Evolutionary conservation across 2,888 invertebrate genomes (phyloP).

Genomic region (Ceratothoa steindachneri): DNA sequence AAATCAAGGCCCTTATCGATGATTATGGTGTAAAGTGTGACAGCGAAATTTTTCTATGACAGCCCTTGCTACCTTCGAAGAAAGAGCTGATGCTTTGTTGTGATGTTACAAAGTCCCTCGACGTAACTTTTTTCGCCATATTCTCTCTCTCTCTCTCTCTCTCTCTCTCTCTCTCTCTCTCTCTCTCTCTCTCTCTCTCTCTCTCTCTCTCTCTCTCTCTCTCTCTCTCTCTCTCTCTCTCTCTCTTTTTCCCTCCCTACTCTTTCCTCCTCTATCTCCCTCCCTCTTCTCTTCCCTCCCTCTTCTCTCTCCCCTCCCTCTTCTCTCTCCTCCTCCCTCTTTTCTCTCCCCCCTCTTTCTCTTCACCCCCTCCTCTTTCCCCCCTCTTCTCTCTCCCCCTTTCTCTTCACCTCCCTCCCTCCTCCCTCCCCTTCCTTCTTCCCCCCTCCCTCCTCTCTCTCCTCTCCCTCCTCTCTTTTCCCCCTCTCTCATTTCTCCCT

Average conservation of each 20-base stretch:
- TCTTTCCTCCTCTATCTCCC: too few species aligned
- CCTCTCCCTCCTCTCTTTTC: background rate
- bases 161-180: slow-evolving; percentile 13
- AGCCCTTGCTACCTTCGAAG: too few species aligned
- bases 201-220: background rate
- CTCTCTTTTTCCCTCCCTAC: background rate
- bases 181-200: background rate
- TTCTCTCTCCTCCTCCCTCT: background rate
- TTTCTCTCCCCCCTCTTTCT: background rate
- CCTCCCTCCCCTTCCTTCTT: too few species aligned
- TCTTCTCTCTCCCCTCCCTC: background rate
- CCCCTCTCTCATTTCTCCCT: too few species aligned
- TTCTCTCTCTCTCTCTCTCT: background rate
- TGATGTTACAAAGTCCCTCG: background rate
- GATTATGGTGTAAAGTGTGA: too few species aligned
- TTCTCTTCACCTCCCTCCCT: too few species aligned
- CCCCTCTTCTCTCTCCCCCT: too few species aligned
- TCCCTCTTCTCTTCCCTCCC: background rate
- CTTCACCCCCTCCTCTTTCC: too few species aligned
- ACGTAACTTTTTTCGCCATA: background rate
- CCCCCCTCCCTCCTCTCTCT: background rate
- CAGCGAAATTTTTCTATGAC: too few species aligned
- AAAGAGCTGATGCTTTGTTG: too few species aligned
- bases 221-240: slow-evolving; percentile 10
- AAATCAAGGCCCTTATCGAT: too few species aligned